Conservation (phyloP, 1,140 invertebrate genomes). For the Amphibalanus amphitrite region DNA sequence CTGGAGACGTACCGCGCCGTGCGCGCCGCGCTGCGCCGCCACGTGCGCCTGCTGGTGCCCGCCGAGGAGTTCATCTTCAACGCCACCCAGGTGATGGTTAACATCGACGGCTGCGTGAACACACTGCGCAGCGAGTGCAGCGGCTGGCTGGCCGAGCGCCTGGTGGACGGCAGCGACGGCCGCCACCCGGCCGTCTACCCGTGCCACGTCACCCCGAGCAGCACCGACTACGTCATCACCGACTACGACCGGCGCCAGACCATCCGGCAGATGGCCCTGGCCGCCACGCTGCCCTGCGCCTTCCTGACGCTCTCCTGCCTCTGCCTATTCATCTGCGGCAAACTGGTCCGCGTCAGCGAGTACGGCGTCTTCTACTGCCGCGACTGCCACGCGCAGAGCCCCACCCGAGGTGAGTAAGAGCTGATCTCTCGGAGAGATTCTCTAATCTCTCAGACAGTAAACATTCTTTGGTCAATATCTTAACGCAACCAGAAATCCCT, state of each 20-base stretch:
- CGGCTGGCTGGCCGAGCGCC: slow-evolving; percentile 60
- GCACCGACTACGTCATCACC: slow-evolving; percentile 48
- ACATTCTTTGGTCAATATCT: too few relatives aligned
- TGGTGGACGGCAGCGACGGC: slow-evolving; percentile 68
- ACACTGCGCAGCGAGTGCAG: slow-evolving; percentile 69
- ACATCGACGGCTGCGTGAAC: slow-evolving; percentile 48
- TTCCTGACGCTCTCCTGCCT: slow-evolving; percentile 66
- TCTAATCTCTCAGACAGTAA: too few relatives aligned
- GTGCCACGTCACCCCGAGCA: slow-evolving; percentile 47
- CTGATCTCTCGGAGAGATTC: too few relatives aligned
- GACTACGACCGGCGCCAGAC: slow-evolving; percentile 58
- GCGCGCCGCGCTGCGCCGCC: too few relatives aligned
- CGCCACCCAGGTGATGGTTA: slow-evolving; percentile 63
- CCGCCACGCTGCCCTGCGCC: slow-evolving; percentile 55
- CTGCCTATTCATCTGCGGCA: slow-evolving; percentile 64
- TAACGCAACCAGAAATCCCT: too few relatives aligned
- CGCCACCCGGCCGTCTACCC: slow-evolving; percentile 69
- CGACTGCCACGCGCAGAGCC: neutral
- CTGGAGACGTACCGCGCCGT: too few relatives aligned
- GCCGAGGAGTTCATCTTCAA: slow-evolving; percentile 39
- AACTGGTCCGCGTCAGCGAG: slow-evolving; percentile 22
- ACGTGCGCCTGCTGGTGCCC: neutral
- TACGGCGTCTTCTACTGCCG: neutral
- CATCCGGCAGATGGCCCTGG: slow-evolving; percentile 58
- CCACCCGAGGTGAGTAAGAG: too few relatives aligned